Percentiles rank a stretch among this genome's conserved stretches.
Conservation (phyloP, 2,888 invertebrate genomes). For the Gari tellinella region DNA sequence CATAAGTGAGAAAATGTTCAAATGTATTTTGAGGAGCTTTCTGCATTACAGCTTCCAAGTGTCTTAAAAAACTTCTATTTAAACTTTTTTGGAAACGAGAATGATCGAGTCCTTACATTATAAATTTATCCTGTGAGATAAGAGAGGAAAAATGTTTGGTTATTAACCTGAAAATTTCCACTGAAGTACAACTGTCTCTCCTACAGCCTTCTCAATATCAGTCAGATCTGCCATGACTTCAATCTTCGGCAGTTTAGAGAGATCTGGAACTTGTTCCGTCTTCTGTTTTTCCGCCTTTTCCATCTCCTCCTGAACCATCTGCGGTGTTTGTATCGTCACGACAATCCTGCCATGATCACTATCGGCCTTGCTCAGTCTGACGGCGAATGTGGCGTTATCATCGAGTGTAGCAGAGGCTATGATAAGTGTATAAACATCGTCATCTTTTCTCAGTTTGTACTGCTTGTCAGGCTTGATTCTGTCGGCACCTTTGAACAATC, state of each 20-base stretch:
- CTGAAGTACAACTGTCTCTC: slow-evolving; percentile 6
- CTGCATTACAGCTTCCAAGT: too few relatives aligned
- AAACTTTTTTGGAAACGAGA: too few relatives aligned
- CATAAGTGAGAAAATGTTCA: too few relatives aligned
- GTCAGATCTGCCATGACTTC: background rate
- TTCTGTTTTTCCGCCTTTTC: slow-evolving; percentile 1
- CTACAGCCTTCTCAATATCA: background rate
- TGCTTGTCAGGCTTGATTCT: background rate
- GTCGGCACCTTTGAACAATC: too few relatives aligned
- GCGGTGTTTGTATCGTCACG: too few relatives aligned
- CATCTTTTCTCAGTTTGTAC: background rate
- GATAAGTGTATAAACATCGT: background rate
- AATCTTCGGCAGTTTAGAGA: background rate
- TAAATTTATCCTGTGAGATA: too few relatives aligned
- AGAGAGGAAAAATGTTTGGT: too few relatives aligned
- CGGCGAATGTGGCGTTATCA: background rate
- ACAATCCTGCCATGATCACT: too few relatives aligned
- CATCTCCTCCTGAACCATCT: slow-evolving; percentile 5
- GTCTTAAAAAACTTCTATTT: too few relatives aligned
- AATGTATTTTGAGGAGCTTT: too few relatives aligned
- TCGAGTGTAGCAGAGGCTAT: background rate
- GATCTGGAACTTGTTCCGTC: slow-evolving; percentile 9
- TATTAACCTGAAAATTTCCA: slow-evolving; percentile 22
- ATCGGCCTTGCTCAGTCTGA: too few relatives aligned
- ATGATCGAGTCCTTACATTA: too few relatives aligned